These are phyloP conservation scores for Cinclus cinclus DNA, from an alignment of 2,113 vertebrate genomes.

Conservation along the genomic window DNA sequence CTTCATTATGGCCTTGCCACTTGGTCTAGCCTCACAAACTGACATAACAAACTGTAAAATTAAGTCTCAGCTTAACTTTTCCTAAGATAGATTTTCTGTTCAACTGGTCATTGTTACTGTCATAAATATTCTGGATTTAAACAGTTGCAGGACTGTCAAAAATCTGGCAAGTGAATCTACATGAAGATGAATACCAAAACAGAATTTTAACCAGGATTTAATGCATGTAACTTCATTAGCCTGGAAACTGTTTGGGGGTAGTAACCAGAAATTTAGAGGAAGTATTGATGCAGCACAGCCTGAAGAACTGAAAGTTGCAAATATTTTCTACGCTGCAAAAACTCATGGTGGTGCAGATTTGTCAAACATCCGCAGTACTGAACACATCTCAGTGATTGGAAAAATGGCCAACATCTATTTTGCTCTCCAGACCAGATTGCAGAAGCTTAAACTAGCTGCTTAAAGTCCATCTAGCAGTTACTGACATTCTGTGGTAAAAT, in stretches of 20 bases:
- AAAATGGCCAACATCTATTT: background rate
- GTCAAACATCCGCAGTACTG: background rate
- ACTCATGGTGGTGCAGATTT: background rate
- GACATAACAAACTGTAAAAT: conserved; percentile 50
- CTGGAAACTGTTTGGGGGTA: background rate
- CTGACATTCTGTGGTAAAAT: background rate
- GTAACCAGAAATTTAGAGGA: background rate
- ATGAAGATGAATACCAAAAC: background rate
- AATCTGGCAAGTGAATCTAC: background rate
- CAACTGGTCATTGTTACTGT: background rate
- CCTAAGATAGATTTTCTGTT: background rate
- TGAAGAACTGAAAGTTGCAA: background rate
- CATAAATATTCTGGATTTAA: conserved; percentile 27
- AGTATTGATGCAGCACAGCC: background rate
- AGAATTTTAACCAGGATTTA: background rate
- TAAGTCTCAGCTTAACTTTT: conserved; percentile 9
- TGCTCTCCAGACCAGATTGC: conserved; percentile 5
- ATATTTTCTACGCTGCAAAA: background rate
- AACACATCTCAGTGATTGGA: background rate
- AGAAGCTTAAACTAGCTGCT: conserved; percentile 17
- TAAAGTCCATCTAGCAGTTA: conserved; percentile 19
- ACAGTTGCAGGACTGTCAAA: background rate
- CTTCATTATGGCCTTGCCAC: conserved; percentile 44
- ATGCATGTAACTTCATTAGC: background rate
- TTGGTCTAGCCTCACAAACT: conserved; percentile 50